A percentile compares a stretch with the other conserved stretches of the same genome.
These are phyloP conservation scores for Drosophila longiperda DNA, from an alignment of 2,888 invertebrate genomes.

Conservation along the genomic window DNA sequence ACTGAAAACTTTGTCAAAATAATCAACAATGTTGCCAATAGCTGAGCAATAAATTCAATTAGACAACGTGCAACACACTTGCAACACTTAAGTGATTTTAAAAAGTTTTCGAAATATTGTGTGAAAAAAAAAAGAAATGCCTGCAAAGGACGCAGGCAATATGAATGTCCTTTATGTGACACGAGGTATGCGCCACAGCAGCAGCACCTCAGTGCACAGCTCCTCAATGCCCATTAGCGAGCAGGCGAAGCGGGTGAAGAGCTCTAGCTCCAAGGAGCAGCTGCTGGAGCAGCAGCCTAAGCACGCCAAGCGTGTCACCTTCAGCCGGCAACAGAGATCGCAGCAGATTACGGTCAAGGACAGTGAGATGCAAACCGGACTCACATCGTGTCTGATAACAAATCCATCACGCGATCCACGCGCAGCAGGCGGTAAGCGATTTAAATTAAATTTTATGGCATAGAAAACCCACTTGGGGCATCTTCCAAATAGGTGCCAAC, in stretches of 20 bases:
- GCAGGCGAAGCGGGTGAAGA: conserved; percentile 1
- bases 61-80: conserved; percentile 21
- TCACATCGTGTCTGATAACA: conserved; percentile 61
- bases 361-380: conserved; percentile 34
- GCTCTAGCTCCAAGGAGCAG: conserved; percentile 34
- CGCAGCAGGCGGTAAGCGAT: conserved; percentile 38
- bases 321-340: conserved; percentile 29
- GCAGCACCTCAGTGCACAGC: conserved; percentile 20
- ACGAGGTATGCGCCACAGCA: conserved; percentile 33
- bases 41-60: conserved; percentile 29
- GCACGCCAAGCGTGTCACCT: conserved; percentile 65
- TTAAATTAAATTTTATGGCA: accelerated
- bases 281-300: conserved; percentile 35
- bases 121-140: conserved; percentile 21
- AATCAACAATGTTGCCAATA: conserved; percentile 18
- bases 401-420: conserved; percentile 38
- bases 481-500: conserved; percentile 49
- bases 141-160: conserved; percentile 8
- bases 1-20: conserved; percentile 21
- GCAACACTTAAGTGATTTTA: conserved; percentile 29
- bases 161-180: conserved; percentile 38
- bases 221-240: background rate
- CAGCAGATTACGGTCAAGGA: conserved; percentile 38
- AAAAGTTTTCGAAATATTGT: conserved; percentile 25
- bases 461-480: background rate